Evolutionary conservation across 2,888 invertebrate genomes (phyloP).

Genomic region (Carcina quercana): DNA sequence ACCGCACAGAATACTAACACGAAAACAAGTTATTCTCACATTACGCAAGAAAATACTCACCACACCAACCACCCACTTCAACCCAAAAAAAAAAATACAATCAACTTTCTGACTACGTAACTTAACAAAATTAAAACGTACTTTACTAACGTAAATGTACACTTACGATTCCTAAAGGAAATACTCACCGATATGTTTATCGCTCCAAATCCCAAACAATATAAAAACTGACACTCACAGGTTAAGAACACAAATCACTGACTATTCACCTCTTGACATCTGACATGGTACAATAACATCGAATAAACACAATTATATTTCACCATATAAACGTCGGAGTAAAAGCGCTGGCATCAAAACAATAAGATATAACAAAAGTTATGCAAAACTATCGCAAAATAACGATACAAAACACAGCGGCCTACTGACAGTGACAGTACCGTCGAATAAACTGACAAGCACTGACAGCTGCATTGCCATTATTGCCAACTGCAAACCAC

Average conservation of each 20-base stretch:
- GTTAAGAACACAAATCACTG: conserved; percentile 61
- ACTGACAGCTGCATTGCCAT: conserved; percentile 49
- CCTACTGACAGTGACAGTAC: conserved; percentile 70
- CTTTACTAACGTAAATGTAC: conserved; percentile 19
- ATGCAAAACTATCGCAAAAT: conserved; percentile 69
- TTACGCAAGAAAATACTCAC: conserved; percentile 38
- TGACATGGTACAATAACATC: conserved; percentile 53
- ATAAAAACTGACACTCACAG: conserved; percentile 65
- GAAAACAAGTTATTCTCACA: conserved; percentile 25
- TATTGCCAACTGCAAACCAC: conserved; percentile 57
- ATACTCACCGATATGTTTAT: conserved; percentile 66
- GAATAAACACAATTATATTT: conserved; percentile 47
- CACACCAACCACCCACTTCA: conserved; percentile 16
- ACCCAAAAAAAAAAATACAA: too few species aligned
- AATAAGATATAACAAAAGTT: conserved; percentile 65
- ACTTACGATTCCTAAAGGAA: conserved; percentile 34
- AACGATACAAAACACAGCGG: conserved; percentile 71
- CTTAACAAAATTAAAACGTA: conserved; percentile 17
- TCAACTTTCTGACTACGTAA: conserved; percentile 27
- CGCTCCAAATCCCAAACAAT: conserved; percentile 68
- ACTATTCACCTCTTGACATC: conserved; percentile 72
- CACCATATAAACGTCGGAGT: conserved; percentile 45
- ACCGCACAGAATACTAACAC: conserved; percentile 19
- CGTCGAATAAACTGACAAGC: conserved; percentile 64
- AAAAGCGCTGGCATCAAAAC: conserved; percentile 62